Conservation (phyloP, 1,140 invertebrate species). For the Episyrphus balteatus region DNA sequence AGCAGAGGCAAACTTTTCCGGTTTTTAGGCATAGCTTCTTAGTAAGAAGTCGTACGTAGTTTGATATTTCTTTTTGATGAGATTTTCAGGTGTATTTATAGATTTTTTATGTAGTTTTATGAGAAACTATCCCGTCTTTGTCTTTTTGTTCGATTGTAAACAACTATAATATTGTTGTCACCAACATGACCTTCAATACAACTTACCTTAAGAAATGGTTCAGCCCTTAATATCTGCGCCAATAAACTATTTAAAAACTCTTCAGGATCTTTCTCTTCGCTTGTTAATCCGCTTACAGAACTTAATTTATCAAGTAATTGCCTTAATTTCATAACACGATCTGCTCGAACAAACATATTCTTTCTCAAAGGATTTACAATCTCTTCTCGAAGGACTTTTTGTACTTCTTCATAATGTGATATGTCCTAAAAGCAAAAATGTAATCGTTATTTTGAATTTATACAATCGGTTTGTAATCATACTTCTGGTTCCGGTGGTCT, state of each 20-base stretch:
- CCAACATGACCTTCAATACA: no score
- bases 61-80: no score
- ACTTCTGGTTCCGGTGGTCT: conserved; percentile 56
- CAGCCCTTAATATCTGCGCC: conserved; percentile 77
- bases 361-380: conserved; percentile 90
- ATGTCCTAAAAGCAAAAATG: conserved; percentile 50
- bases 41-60: no score
- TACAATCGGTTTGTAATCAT: conserved; percentile 5
- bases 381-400: conserved; percentile 82
- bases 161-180: not conserved
- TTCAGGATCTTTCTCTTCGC: conserved; percentile 92
- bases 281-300: conserved; percentile 78
- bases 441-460: not conserved
- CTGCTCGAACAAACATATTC: conserved; percentile 81
- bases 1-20: no score
- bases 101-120: no score
- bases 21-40: no score
- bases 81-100: no score
- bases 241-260: conserved; percentile 91
- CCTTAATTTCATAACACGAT: conserved; percentile 91
- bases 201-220: conserved; percentile 66
- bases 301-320: conserved; percentile 77
- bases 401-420: conserved; percentile 73
- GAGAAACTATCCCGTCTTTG: no score
- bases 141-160: not conserved